Base-by-base conservation (phyloP, 64 coral and sea anemone genomes). In the Catalaphyllia jardinei region DNA sequence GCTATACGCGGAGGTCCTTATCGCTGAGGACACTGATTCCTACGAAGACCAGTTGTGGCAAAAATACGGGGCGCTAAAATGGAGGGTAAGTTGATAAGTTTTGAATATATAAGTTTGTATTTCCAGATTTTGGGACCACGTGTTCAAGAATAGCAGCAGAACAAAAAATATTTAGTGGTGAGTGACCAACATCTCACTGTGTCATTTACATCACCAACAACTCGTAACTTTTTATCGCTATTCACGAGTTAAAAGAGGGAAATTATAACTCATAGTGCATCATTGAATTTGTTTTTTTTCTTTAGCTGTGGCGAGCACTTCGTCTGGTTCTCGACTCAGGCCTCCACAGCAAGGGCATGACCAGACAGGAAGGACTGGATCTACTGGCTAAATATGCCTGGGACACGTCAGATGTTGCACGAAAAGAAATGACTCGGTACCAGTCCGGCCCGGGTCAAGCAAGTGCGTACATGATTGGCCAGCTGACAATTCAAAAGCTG, bases 341-440 rank as follows among this genome's bases (percentile, higher is more conserved):
- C 20, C 91, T 98, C 24, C 96, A 98, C n/a, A 67, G 83, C 24
- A 98, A 93, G 54, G 90, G 91, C 12, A 63, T 95, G 18, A 98
- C 71, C 7, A 81, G 96, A 28, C 20, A 87, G 60, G 76, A 93
- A 27, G 96, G 83, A 25, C 79, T 98, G 42, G 67, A 93, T 16
- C 79, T 98, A 65, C 90, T 98, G 64, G 93, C 87, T 24, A 69
- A 95, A 24, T 98, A 98, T 72, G 96, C 96, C 2, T 98, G 96
- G 96, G 96, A 98, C 67, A 93, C 84, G 15, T 90, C 96, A 22
- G 96, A 98, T 60, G 59, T 98, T 8, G 89, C 93, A 35, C 52
- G 71, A 19, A 98, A 98, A 74, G 96, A 98, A 72, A 85, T 95
- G 60, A 93, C 94, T 79, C 91, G 94, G 0, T 96, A 96, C 74